A percentile compares a stretch with the other conserved stretches of the same genome.
Evolutionary conservation across 2,797 vertebrate species (phyloP).

Genomic region (Molossus alvarezi): DNA sequence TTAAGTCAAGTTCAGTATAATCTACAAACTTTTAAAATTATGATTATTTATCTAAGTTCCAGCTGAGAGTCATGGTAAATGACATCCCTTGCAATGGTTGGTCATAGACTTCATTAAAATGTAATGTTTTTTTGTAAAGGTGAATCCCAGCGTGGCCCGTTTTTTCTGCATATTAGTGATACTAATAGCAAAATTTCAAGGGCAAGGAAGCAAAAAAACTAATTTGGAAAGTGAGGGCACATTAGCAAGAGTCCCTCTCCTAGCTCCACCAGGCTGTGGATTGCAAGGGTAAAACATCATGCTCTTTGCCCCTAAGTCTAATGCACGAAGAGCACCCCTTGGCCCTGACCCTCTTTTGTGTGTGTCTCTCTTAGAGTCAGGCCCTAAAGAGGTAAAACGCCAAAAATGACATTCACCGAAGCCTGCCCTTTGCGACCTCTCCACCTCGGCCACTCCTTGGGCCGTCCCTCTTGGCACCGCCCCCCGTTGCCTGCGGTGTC

Average conservation of each 20-base stretch:
- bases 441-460: not conserved
- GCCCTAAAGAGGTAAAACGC: not conserved
- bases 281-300: not conserved
- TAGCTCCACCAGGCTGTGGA: not conserved
- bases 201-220: not conserved
- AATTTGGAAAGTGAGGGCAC: not conserved
- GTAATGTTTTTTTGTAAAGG: not conserved
- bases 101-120: conserved; percentile 70
- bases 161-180: not conserved
- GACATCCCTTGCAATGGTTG: not conserved
- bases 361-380: not conserved
- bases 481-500: not conserved
- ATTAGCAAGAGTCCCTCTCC: not conserved
- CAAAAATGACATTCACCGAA: not conserved
- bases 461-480: not conserved
- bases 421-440: not conserved
- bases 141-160: not conserved
- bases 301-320: not conserved
- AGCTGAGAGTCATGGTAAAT: conserved; percentile 47
- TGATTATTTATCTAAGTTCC: conserved; percentile 80
- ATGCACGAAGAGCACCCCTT: not conserved
- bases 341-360: not conserved
- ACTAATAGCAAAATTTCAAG: not conserved
- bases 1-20: conserved; percentile 77
- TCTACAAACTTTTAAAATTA: conserved; percentile 77